A percentile compares a stretch with the other conserved stretches of the same genome.
Conservation (phyloP, 1,140 invertebrate genomes). For the Cydia fagiglandana region DNA sequence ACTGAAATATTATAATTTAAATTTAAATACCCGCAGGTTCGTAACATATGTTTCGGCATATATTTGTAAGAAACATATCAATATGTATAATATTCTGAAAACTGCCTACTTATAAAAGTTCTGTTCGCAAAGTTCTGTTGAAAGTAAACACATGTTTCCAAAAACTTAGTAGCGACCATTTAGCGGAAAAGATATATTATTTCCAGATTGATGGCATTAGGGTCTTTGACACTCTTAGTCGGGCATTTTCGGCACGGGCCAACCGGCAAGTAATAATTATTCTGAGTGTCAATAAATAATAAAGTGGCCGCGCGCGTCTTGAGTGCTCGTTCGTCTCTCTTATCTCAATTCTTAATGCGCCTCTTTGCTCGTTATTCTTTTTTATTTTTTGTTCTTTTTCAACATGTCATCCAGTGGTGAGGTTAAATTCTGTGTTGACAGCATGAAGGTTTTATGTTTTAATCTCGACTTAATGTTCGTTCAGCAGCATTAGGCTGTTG, state of each 20-base stretch:
- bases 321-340: constrained; percentile 75
- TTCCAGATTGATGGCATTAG: constrained; percentile 41
- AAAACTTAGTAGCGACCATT: neutral
- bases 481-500: constrained; percentile 53
- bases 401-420: constrained; percentile 60
- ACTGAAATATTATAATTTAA: no score
- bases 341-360: constrained; percentile 78
- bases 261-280: constrained; percentile 74
- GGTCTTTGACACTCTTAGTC: constrained; percentile 44
- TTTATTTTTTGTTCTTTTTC: constrained; percentile 58
- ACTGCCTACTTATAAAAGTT: neutral
- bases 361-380: constrained; percentile 71
- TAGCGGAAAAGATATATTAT: constrained; percentile 12
- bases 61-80: neutral
- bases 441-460: constrained; percentile 74
- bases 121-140: neutral
- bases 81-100: no score
- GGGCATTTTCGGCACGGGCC: constrained; percentile 67
- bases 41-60: no score
- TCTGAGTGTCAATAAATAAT: constrained; percentile 80
- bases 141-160: neutral
- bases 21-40: no score
- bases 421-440: constrained; percentile 75
- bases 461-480: constrained; percentile 66
- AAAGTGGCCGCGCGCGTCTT: constrained; percentile 66